A percentile compares a stretch with the other conserved stretches of the same genome.
Conservation (phyloP, 2,113 vertebrate genomes). For the Crotalus horridus region DNA sequence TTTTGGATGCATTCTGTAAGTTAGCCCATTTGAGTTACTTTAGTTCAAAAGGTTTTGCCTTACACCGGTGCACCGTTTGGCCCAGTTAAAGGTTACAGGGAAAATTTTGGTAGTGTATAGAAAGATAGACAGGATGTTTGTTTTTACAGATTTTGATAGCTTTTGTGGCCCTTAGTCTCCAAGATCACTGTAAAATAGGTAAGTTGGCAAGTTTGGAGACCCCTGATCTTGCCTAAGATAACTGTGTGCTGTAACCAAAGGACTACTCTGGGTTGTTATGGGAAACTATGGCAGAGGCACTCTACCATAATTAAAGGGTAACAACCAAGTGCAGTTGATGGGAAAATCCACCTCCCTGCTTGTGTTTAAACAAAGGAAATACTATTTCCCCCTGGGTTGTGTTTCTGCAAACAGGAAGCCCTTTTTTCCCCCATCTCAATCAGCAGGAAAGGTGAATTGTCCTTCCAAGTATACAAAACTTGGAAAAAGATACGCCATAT, state of each 20-base stretch:
- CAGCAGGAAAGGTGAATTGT: not conserved
- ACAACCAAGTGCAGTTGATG: not conserved
- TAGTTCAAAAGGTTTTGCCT: too few relatives aligned
- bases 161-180: too few relatives aligned
- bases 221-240: not conserved
- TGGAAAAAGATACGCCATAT: not conserved
- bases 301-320: not conserved
- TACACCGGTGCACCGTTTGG: too few relatives aligned
- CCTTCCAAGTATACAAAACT: not conserved
- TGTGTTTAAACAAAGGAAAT: not conserved
- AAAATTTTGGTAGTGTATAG: too few relatives aligned
- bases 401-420: not conserved
- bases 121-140: too few relatives aligned
- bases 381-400: not conserved
- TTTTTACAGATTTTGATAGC: too few relatives aligned
- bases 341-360: not conserved
- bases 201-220: too few relatives aligned
- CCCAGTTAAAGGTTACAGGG: too few relatives aligned
- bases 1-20: too few relatives aligned
- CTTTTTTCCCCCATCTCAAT: not conserved
- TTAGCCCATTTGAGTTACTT: too few relatives aligned
- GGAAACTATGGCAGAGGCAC: not conserved
- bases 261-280: not conserved
- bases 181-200: too few relatives aligned
- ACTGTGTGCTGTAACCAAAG: not conserved